A percentile compares a stretch with the other conserved stretches of the same genome.
Conservation (phyloP, 2,888 invertebrate species). For the Lochmaea capreae region DNA sequence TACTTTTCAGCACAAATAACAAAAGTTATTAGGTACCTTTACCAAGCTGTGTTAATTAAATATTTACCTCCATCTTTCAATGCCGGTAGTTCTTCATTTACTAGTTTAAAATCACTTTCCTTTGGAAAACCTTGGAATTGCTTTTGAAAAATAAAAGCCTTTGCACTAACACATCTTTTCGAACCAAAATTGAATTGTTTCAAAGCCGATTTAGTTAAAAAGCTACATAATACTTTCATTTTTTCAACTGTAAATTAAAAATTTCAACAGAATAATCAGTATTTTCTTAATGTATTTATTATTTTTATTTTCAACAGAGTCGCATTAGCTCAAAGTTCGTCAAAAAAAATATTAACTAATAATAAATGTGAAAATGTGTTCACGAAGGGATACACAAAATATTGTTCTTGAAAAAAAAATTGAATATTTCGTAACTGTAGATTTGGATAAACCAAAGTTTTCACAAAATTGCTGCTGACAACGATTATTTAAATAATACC, state of each 20-base stretch:
- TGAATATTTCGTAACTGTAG: too few relatives aligned
- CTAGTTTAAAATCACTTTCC: constrained; percentile 72
- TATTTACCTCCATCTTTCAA: constrained; percentile 75
- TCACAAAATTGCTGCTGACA: too few relatives aligned
- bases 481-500: too few relatives aligned
- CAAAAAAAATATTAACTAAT: too few relatives aligned
- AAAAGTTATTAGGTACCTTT: too few relatives aligned
- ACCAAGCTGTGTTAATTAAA: background rate
- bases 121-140: constrained; percentile 77
- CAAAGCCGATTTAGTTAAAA: background rate
- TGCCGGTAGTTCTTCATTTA: constrained; percentile 75
- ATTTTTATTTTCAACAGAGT: background rate
- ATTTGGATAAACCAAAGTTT: too few relatives aligned
- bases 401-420: too few relatives aligned
- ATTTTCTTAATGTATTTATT: background rate
- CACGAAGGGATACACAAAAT: background rate
- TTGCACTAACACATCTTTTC: constrained; percentile 51
- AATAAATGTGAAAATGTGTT: background rate
- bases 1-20: too few relatives aligned
- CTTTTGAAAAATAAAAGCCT: constrained; percentile 75
- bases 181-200: background rate
- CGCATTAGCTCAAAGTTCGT: background rate
- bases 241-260: background rate
- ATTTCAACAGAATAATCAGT: background rate
- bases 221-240: constrained; percentile 5